A percentile compares a stretch with the other conserved stretches of the same genome.
Conservation (phyloP, 2,113 vertebrate genomes). For the Dicaeum eximium region DNA sequence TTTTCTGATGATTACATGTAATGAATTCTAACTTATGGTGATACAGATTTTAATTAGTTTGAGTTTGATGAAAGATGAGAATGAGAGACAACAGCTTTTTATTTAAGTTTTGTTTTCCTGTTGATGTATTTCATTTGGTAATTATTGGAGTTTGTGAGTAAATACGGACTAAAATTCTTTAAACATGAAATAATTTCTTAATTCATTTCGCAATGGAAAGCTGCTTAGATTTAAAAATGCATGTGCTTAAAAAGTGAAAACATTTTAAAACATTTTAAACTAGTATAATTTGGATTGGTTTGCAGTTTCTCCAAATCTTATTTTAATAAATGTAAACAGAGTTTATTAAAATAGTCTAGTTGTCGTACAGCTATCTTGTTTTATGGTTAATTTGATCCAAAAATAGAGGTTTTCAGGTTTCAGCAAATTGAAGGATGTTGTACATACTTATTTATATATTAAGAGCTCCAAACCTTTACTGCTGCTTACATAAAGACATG, state of each 20-base stretch:
- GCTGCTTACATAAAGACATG: background rate
- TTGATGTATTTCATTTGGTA: background rate
- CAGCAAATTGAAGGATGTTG: background rate
- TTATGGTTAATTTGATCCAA: background rate
- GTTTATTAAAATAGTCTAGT: background rate
- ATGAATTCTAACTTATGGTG: background rate
- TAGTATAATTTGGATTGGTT: background rate
- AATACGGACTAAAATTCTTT: background rate
- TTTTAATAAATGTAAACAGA: background rate
- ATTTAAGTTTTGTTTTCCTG: background rate
- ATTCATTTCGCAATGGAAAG: background rate
- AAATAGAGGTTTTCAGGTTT: background rate
- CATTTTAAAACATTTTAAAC: background rate
- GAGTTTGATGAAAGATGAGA: background rate
- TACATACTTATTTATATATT: background rate
- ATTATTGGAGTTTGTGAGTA: background rate
- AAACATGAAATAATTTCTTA: background rate
- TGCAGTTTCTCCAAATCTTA: background rate
- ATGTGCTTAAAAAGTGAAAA: background rate
- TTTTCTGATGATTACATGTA: background rate
- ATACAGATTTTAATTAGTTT: slow-evolving; percentile 26
- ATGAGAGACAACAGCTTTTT: background rate
- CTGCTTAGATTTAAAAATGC: background rate
- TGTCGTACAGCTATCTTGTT: background rate
- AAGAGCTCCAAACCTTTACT: background rate